A percentile compares a stretch with the other conserved stretches of the same genome.
phyloP scores from a whole-genome alignment of 1,140 invertebrate genomes.

The Hycleus cichorii region DNA sequence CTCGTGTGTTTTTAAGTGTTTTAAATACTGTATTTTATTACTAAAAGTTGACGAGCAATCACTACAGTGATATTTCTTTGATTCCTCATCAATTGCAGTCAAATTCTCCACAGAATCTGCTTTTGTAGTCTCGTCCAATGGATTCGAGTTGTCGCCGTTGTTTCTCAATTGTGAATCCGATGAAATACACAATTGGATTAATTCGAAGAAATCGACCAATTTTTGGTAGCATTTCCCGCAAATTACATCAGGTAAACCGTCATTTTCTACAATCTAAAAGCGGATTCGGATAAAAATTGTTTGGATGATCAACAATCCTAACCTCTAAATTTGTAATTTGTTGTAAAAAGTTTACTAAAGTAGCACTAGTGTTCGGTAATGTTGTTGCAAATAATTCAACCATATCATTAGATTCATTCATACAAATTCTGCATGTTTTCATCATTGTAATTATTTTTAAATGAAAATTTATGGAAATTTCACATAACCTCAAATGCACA shows the following conservation, averaged over 20 bases:
- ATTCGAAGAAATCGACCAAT: conserved; percentile 16
- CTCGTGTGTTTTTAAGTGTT: conserved; percentile 22
- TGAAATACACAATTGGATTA: conserved; percentile 19
- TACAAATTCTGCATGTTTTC: too few relatives aligned
- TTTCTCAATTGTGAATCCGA: conserved; percentile 23
- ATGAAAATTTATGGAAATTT: too few relatives aligned
- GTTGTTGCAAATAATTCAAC: conserved; percentile 17
- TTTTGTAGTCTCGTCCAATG: conserved; percentile 18
- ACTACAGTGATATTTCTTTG: conserved; percentile 15
- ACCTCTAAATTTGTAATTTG: conserved; percentile 29
- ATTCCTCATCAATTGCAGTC: not conserved
- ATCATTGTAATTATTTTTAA: too few relatives aligned
- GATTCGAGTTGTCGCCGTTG: conserved; percentile 14
- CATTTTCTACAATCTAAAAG: conserved; percentile 21
- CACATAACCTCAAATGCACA: too few relatives aligned
- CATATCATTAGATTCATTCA: too few relatives aligned
- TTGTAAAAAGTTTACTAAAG: conserved; percentile 23
- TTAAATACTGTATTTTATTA: conserved; percentile 19
- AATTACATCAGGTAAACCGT: conserved; percentile 22
- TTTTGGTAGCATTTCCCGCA: conserved; percentile 21
- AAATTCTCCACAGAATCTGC: not conserved
- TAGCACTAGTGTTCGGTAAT: conserved; percentile 12
- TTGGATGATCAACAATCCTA: not conserved
- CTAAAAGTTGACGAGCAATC: conserved; percentile 21
- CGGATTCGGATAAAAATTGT: not conserved